Evolutionary conservation across 64 coral and sea anemone genomes (phyloP).

Genomic region (Actinia equina): DNA sequence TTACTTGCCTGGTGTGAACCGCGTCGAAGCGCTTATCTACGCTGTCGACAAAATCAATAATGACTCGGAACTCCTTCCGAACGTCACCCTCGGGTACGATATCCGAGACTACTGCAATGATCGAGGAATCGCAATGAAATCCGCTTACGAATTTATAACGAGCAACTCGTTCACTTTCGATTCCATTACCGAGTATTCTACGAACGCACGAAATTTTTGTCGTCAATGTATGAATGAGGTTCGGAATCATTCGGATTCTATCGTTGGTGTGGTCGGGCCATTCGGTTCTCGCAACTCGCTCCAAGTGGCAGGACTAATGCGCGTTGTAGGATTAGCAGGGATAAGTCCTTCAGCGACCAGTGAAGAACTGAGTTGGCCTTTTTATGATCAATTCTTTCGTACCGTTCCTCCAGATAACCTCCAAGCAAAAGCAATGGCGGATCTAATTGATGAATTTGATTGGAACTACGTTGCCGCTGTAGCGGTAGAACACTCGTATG

Average conservation of each 20-base stretch:
- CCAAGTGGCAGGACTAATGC: slow-evolving; percentile 60
- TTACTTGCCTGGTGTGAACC: slow-evolving; percentile 35
- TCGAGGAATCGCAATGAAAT: slow-evolving; percentile 43
- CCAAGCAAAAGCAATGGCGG: slow-evolving; percentile 73
- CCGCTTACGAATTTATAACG: slow-evolving; percentile 49
- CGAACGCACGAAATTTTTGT: neutral
- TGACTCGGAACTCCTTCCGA: slow-evolving; percentile 31
- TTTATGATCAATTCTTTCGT: slow-evolving; percentile 47
- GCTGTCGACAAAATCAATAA: slow-evolving; percentile 55
- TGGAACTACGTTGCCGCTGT: slow-evolving; percentile 68
- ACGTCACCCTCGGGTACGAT: slow-evolving; percentile 39
- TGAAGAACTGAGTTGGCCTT: slow-evolving; percentile 50
- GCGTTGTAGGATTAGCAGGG: slow-evolving; percentile 50
- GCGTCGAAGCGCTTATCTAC: slow-evolving; percentile 36
- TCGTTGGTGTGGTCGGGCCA: slow-evolving; percentile 50
- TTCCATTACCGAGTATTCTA: neutral
- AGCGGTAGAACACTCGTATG: slow-evolving; percentile 66
- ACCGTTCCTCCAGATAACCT: slow-evolving; percentile 53
- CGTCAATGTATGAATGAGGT: neutral
- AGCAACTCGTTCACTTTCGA: slow-evolving; percentile 7
- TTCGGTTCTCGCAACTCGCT: slow-evolving; percentile 45
- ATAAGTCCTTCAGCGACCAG: slow-evolving; percentile 72
- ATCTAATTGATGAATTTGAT: slow-evolving; percentile 53
- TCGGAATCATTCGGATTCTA: slow-evolving; percentile 28
- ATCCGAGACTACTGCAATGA: slow-evolving; percentile 50